Percentiles rank a stretch among this genome's conserved stretches.
Conservation (phyloP, 2,113 vertebrate genomes). For the Hiodon tergisus region DNA sequence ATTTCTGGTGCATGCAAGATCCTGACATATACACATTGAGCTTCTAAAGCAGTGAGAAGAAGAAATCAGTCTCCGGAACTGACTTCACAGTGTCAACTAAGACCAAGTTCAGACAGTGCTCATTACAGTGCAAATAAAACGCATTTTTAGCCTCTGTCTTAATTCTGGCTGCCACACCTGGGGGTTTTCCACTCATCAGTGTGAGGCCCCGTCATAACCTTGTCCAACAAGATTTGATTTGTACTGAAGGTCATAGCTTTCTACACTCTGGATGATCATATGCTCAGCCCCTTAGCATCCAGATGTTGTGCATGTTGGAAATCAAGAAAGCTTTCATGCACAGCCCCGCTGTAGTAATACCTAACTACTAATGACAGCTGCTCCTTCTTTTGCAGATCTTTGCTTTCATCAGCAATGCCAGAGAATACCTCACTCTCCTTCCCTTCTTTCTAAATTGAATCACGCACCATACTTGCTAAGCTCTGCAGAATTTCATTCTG, state of each 20-base stretch:
- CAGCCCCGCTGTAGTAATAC: conserved; percentile 23
- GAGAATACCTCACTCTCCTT: conserved; percentile 14
- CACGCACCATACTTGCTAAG: conserved; percentile 25
- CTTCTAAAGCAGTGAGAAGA: conserved; percentile 15
- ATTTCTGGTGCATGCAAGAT: conserved; percentile 23
- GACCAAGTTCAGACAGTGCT: conserved; percentile 14
- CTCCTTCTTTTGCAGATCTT: conserved; percentile 19
- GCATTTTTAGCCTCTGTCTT: neutral
- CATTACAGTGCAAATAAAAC: conserved; percentile 7
- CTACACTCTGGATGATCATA: conserved; percentile 20
- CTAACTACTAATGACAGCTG: conserved; percentile 16
- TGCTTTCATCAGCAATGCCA: conserved; percentile 20
- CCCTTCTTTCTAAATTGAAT: conserved; percentile 17
- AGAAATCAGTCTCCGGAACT: conserved; percentile 4
- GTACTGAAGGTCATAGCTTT: conserved; percentile 9
- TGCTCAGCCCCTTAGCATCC: conserved; percentile 24
- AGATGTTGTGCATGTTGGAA: conserved; percentile 14
- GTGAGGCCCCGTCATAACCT: conserved; percentile 1
- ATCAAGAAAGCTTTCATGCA: conserved; percentile 22
- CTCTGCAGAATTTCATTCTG: conserved; percentile 27
- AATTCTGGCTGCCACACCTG: neutral
- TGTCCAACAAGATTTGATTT: conserved; percentile 15
- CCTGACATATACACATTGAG: conserved; percentile 12
- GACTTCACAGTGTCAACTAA: conserved; percentile 16
- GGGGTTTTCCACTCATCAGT: conserved; percentile 5